A percentile compares a stretch with the other conserved stretches of the same genome.
Conservation (phyloP, 2,113 vertebrate species). For the Thalassoma bifasciatum region DNA sequence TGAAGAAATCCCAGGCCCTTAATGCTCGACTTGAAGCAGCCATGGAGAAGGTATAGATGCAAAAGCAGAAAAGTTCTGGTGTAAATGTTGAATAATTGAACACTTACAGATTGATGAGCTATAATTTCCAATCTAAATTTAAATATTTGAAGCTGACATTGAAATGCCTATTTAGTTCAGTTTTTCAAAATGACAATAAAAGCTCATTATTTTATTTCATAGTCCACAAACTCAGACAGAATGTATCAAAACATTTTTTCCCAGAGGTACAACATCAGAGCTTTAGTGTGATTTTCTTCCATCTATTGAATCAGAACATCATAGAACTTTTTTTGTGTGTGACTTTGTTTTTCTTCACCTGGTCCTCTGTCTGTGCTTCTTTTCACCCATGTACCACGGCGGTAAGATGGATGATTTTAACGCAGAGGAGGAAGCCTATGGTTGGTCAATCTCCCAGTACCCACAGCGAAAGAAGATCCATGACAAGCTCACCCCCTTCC, state of each 20-base stretch:
- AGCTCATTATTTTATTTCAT: background rate
- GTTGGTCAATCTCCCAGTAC: constrained; percentile 87
- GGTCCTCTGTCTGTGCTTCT: background rate
- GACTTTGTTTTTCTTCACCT: background rate
- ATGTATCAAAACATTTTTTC: background rate
- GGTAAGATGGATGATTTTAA: constrained; percentile 89
- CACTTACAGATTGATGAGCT: no score
- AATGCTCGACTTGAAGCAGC: constrained; percentile 86
- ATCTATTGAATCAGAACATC: no score
- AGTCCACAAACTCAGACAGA: no score
- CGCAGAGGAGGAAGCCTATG: constrained; percentile 88
- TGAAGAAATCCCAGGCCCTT: constrained; percentile 87
- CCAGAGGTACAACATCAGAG: no score
- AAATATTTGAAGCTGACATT: no score
- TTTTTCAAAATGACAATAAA: background rate
- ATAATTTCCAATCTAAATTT: no score
- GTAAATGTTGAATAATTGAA: no score
- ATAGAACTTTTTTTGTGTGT: background rate
- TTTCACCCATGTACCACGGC: background rate
- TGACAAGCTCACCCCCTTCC: constrained; percentile 86
- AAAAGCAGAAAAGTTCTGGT: no score
- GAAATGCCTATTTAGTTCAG: no score
- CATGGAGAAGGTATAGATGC: constrained; percentile 86
- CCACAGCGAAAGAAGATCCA: constrained; percentile 86
- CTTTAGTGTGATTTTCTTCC: no score